Evolutionary conservation across 2,113 vertebrate species (phyloP), one percentile per base, ranked within the genome.

Genomic region (Solenodon paradoxus): DNA sequence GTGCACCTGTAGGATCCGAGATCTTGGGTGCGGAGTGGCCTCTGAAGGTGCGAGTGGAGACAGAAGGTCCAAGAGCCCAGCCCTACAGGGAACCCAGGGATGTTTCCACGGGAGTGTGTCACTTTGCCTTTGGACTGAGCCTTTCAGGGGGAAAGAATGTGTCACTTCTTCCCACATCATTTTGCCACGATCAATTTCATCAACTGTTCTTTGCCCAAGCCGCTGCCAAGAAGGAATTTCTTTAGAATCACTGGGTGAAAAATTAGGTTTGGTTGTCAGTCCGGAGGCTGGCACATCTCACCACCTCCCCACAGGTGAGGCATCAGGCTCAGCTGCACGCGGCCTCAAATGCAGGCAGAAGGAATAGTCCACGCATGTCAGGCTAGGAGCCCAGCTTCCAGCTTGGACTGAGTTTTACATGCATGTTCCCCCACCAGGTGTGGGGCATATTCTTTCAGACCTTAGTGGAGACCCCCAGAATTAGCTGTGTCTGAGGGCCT

Each of bases 281-380:
- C 74, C 84, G 82, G 91, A 95, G 55, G 66, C 89, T 85, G 38
- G 82, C 53, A 90, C 63, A 90, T 92, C 80, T 91, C 94, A 94
- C 81, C 9, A 3, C 71, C 92, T 96, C 71, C 84, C 75, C 7
- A 16, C 38, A 95, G 87, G 87, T 57, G 40, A 92, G 83, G 53
- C 57, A 92, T 96, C 96, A 95, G 78, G 80, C 9, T 32, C 49
- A 90, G 77, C 59, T 69, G 63, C 84, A 92, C 38, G 86, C 45
- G 49, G 63, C 74, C 81, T 83, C 93, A 68, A 82, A 71, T 55
- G 71, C 80, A 38, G 30, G 16, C 80, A 2, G 84, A 79, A 82
- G 82, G 91, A 94, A 92, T 68, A 69, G 75, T n/a, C n/a, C 45
- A 16, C 0, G 0, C 59, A 42, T 81, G 63, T 38, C n/a, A 40